phyloP scores from a whole-genome alignment of 2,888 invertebrate genomes.

The Eucera pruinosa region DNA sequence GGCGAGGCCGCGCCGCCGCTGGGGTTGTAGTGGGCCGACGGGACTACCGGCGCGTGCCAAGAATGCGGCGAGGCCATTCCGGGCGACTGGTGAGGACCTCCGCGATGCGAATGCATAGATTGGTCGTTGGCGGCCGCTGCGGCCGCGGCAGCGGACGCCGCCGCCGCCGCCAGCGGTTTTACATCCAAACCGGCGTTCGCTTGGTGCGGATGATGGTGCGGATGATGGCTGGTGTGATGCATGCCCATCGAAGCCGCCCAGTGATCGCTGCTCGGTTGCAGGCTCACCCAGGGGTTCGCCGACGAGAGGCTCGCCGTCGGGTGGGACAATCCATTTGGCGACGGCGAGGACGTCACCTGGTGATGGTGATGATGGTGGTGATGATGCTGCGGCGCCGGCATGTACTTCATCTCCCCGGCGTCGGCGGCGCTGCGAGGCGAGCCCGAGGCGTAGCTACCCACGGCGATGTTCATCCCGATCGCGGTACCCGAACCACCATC shows the following conservation, averaged over 20 bases:
- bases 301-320: constrained; percentile 86
- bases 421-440: constrained; percentile 94
- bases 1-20: constrained; percentile 90
- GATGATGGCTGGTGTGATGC: constrained; percentile 87
- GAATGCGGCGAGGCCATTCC: constrained; percentile 91
- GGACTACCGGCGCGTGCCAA: constrained; percentile 95
- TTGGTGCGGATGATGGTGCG: constrained; percentile 90
- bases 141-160: constrained; percentile 81
- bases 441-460: constrained; percentile 91
- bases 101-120: constrained; percentile 84
- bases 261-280: constrained; percentile 91
- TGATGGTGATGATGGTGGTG: constrained; percentile 91
- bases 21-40: constrained; percentile 93
- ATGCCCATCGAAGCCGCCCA: constrained; percentile 91
- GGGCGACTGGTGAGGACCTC: constrained; percentile 82
- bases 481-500: constrained; percentile 87
- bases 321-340: constrained; percentile 87
- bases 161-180: constrained; percentile 90
- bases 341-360: constrained; percentile 89
- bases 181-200: constrained; percentile 87
- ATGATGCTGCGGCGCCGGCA: constrained; percentile 93
- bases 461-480: constrained; percentile 89
- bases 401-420: constrained; percentile 97
- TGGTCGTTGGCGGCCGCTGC: constrained; percentile 83
- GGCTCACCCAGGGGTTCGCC: constrained; percentile 93